Conservation (phyloP, 2,113 vertebrate genomes). For the Solenodon paradoxus region DNA sequence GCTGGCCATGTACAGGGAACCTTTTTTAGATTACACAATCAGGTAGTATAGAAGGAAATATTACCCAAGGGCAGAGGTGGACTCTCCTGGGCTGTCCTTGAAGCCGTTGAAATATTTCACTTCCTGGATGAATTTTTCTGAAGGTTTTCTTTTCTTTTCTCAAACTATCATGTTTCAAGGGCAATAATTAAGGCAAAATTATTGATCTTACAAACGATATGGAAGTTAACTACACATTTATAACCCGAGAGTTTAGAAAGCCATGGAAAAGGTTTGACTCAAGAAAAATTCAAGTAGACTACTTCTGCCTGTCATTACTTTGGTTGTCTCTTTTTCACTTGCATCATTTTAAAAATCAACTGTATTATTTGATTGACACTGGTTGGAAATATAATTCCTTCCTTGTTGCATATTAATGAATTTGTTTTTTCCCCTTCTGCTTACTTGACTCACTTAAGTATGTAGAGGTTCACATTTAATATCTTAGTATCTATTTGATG, state of each 20-base stretch:
- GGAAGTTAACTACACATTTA: conserved; percentile 6
- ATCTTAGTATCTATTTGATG: background rate
- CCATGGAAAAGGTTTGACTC: background rate
- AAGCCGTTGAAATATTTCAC: conserved; percentile 46
- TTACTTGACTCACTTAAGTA: too few relatives aligned
- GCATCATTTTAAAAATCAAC: background rate
- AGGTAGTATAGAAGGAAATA: conserved; percentile 24
- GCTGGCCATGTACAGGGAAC: background rate
- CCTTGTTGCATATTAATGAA: background rate
- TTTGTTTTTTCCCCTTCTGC: background rate
- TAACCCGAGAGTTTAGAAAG: background rate
- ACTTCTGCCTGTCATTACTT: background rate
- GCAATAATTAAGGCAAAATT: conserved; percentile 47
- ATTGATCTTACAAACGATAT: conserved; percentile 31
- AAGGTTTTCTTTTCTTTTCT: conserved; percentile 52
- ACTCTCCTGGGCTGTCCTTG: conserved; percentile 14
- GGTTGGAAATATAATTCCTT: background rate
- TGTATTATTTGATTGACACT: background rate
- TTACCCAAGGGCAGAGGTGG: background rate
- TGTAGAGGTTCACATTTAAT: background rate
- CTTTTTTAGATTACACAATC: conserved; percentile 19
- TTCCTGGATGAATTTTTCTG: conserved; percentile 28
- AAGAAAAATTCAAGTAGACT: background rate
- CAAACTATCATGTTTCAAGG: conserved; percentile 58
- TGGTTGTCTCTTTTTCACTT: background rate